Conservation (phyloP, 2,888 invertebrate genomes). For the Ochlodes sylvanus region DNA sequence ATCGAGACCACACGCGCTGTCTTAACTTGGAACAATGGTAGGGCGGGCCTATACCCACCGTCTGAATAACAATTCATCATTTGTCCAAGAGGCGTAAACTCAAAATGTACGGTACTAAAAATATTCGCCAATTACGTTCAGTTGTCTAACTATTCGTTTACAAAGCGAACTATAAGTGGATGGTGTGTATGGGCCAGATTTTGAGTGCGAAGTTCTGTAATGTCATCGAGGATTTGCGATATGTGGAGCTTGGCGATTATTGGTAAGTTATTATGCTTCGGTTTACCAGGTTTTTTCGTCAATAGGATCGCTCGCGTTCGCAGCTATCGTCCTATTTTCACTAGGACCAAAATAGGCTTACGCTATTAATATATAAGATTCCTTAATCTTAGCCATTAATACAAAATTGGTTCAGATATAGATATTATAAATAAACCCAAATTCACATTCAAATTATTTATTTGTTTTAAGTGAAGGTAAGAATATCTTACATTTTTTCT, state of each 20-base stretch:
- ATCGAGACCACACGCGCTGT: constrained; percentile 9
- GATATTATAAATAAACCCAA: too few relatives aligned
- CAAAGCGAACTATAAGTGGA: background rate
- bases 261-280: constrained; percentile 13
- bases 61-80: constrained; percentile 22
- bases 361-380: too few relatives aligned
- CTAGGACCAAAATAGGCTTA: too few relatives aligned
- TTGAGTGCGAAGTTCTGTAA: constrained; percentile 17
- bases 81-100: constrained; percentile 21
- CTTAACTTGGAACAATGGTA: constrained; percentile 14
- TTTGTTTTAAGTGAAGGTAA: too few relatives aligned
- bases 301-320: too few relatives aligned
- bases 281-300: background rate
- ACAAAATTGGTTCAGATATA: too few relatives aligned
- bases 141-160: background rate
- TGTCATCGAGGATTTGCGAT: constrained; percentile 17
- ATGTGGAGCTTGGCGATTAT: constrained; percentile 22
- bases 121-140: background rate
- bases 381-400: too few relatives aligned
- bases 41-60: constrained; percentile 26
- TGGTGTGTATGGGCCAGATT: constrained; percentile 1
- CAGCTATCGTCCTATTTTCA: too few relatives aligned
- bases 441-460: too few relatives aligned
- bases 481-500: too few relatives aligned
- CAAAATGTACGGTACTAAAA: constrained; percentile 18